Base-by-base conservation (phyloP, 2,888 invertebrate genomes). In the Leptinotarsa peninsularis region DNA sequence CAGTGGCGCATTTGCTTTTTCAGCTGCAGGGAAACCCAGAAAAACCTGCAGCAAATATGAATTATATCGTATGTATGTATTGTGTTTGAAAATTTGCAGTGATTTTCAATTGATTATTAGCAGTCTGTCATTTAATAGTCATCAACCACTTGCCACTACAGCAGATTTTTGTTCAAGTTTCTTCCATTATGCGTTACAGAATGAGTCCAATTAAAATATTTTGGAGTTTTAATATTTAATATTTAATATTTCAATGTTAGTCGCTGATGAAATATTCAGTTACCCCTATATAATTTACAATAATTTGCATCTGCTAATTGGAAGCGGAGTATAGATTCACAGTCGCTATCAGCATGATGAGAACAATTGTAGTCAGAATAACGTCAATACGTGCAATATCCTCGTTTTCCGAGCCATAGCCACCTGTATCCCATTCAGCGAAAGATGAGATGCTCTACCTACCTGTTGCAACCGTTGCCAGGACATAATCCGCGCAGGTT, bases 391-490 rank as follows among this genome's bases (percentile, higher is more conserved):
- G 15, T 23, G 4, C 52, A 14, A 23, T 21, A 58, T 21, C 58
- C 58, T 23, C 58, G 58, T 23, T 58, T 23, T 58, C 14, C 21
- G 27, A 58, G 23, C 23, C 27, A 23, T 10, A 21, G 23, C 58
- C 58, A 58, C 58, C 58, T 58, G 58, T 58, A 23, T 58, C 58
- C 58, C 58, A 23, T 23, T 21, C 13, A 23, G 23, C 58, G 58
- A 15, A 21, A 21, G 58, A 58, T 54, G 54, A 54, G 13, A 18
- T 54, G 18, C 18, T 54, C 43, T 43, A 43, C 17, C 52, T 52
- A 58, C 58, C 58, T 58, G 58, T 58, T 58, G 58, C 58, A 14
- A 23, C 15, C 23, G 58, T 58, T 58, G 58, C 58, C 21, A 58
- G 23, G 54, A 18, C 7, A 18, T 13, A 18, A 18, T 5, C n/a